Conservation (phyloP, 1,140 invertebrate species). For the Varroa destructor region DNA sequence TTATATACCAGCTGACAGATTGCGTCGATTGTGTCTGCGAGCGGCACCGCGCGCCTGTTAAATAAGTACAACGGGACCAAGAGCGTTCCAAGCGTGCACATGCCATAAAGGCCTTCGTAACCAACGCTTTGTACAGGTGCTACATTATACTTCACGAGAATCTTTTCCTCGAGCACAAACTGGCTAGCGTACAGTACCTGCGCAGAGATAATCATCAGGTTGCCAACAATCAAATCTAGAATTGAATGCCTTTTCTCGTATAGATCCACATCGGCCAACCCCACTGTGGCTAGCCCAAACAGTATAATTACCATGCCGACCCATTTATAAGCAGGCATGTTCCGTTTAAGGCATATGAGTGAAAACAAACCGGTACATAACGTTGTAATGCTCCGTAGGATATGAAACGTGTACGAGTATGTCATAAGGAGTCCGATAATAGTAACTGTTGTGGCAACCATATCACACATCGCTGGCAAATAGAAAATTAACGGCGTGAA, state of each 20-base stretch:
- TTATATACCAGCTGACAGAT: constrained; percentile 63
- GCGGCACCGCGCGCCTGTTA: no score
- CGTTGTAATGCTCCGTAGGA: constrained; percentile 61
- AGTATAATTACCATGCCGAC: constrained; percentile 65
- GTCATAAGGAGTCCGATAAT: no score
- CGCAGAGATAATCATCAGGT: constrained; percentile 76
- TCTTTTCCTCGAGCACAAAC: constrained; percentile 90
- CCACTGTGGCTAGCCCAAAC: constrained; percentile 64
- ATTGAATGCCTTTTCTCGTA: no score
- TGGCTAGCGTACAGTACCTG: constrained; percentile 76
- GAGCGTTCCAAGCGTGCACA: constrained; percentile 55
- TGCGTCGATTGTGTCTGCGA: constrained; percentile 68
- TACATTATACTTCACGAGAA: constrained; percentile 63
- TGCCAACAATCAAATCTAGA: constrained; percentile 47
- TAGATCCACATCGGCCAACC: constrained; percentile 40
- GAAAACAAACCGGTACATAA: constrained; percentile 83
- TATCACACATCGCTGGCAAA: no score
- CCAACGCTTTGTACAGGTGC: constrained; percentile 66
- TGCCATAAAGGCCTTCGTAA: constrained; percentile 83
- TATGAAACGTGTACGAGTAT: no score
- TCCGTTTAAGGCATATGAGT: constrained; percentile 64
- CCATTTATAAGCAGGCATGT: constrained; percentile 60
- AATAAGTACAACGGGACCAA: constrained; percentile 71
- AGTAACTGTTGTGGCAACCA: no score
- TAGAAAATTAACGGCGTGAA: no score